These are phyloP conservation scores for Hirtodrosophila trivittata DNA, from an alignment of 2,888 invertebrate species.

Conservation along the genomic window DNA sequence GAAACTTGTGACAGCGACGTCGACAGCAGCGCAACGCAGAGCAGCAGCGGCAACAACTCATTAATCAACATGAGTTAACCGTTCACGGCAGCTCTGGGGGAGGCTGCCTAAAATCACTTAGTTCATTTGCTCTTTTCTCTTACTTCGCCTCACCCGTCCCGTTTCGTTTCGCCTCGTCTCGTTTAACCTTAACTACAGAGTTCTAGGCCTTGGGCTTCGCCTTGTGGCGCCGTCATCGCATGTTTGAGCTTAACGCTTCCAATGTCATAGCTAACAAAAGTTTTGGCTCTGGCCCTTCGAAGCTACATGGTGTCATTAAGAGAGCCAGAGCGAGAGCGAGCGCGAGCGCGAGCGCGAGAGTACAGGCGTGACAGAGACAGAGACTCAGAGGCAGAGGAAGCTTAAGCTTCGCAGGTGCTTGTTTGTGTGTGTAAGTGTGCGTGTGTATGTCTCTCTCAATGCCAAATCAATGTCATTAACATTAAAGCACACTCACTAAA, in stretches of 20 bases:
- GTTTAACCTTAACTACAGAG: slow-evolving; percentile 33
- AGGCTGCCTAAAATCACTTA: slow-evolving; percentile 31
- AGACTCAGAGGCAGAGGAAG: slow-evolving; percentile 26
- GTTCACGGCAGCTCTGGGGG: no score
- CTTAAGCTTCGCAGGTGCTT: slow-evolving; percentile 33
- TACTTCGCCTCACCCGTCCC: neutral
- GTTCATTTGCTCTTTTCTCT: slow-evolving; percentile 8
- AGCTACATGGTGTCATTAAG: slow-evolving; percentile 7
- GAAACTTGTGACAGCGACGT: slow-evolving; percentile 27
- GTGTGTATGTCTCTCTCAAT: slow-evolving; percentile 53
- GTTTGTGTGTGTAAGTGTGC: slow-evolving; percentile 25
- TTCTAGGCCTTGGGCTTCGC: slow-evolving; percentile 37
- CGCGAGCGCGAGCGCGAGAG: no score
- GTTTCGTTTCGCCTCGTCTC: neutral
- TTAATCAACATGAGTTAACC: slow-evolving; percentile 48
- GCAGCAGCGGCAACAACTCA: slow-evolving; percentile 19
- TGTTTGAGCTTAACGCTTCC: slow-evolving; percentile 40
- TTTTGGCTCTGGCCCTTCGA: slow-evolving; percentile 57
- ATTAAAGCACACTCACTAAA: slow-evolving; percentile 78
- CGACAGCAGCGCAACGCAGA: neutral
- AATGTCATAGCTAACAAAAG: slow-evolving; percentile 46
- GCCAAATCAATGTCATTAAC: slow-evolving; percentile 78
- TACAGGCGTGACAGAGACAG: slow-evolving; percentile 4
- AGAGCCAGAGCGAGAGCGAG: slow-evolving; percentile 8
- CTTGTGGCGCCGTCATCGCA: slow-evolving; percentile 48